Conservation (phyloP, 1,140 invertebrate species). For the Aphaenogaster ashmeadi region DNA sequence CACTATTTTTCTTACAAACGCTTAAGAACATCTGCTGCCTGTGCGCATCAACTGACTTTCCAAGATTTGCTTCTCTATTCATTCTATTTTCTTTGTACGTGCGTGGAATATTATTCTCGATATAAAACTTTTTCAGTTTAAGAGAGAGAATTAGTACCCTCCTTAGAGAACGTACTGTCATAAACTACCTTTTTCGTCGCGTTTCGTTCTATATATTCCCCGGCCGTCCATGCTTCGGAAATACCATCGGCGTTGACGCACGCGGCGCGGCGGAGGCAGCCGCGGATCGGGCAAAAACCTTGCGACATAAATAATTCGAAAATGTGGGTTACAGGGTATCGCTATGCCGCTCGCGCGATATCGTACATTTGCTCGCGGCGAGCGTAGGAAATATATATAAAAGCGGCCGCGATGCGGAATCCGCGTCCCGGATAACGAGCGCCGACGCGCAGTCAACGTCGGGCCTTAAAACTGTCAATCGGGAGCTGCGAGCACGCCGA, state of each 20-base stretch:
- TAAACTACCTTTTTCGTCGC: constrained; percentile 18
- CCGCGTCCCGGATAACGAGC: constrained; percentile 67
- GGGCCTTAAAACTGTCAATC: constrained; percentile 79
- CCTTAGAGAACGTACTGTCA: neutral
- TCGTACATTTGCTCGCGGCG: constrained; percentile 26
- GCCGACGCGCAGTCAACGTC: constrained; percentile 7
- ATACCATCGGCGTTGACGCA: constrained; percentile 17
- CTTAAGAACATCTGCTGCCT: neutral
- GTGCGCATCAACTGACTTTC: no score
- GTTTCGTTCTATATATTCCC: neutral
- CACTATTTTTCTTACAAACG: neutral
- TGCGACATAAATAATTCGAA: constrained; percentile 55
- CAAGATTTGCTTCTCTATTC: neutral
- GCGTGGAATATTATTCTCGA: neutral
- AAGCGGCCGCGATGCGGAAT: constrained; percentile 29
- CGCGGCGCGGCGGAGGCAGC: neutral
- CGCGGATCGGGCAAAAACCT: neutral
- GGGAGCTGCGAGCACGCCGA: constrained; percentile 29
- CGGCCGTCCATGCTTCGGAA: neutral
- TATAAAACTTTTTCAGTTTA: neutral
- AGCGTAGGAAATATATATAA: constrained; percentile 35
- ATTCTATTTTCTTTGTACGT: neutral
- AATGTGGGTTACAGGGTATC: constrained; percentile 66
- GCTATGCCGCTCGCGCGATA: constrained; percentile 9
- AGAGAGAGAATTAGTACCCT: neutral